Base-by-base conservation (phyloP, 2,888 invertebrate species). In the Apamea anceps region DNA sequence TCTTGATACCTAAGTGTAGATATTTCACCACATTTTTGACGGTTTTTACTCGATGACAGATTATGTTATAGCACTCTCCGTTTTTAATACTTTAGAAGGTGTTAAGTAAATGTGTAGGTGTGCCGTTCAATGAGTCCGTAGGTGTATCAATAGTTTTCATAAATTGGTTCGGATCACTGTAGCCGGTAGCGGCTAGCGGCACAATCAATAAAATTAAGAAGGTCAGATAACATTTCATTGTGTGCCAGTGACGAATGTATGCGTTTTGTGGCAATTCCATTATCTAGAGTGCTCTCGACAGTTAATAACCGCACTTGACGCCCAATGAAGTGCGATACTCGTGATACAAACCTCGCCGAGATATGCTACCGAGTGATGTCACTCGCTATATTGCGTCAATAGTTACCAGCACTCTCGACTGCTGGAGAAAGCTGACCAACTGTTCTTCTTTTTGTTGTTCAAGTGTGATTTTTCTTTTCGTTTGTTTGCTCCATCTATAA, bases 251-350 rank as follows among this genome's bases (percentile, higher is more conserved):
- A 91, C 90, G 89, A 90, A 90, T 88, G 88, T 62, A 89, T 92
- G 90, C 91, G 92, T 93, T 94, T 94, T 94, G 91, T 92, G 92
- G 90, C 94, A 94, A 95, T 96, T 93, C 92, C 92, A 95, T 96
- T 96, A 96, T 96, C 96, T 96, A 96, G 93, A 96, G 96, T 96
- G 96, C 95, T 94, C 95, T 96, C 86, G 89, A 95, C 90, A 91
- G 92, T 95, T 96, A 96, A 96, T 96, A 96, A 96, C 94, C 93
- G 85, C 93, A 95, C 96, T 95, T 91, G 92, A 94, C 85, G 88
- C 88, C 89, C 88, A 94, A 92, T 94, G 93, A 90, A 91, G 90
- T 90, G 90, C 66, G 94, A 94, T 95, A 95, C 93, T 85, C 70
- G 67, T 76, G 84, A 92, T 92, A 95, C 82, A 75, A 75, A 67